Base-by-base conservation (phyloP, 2,797 vertebrate genomes). In the Picus viridis region DNA sequence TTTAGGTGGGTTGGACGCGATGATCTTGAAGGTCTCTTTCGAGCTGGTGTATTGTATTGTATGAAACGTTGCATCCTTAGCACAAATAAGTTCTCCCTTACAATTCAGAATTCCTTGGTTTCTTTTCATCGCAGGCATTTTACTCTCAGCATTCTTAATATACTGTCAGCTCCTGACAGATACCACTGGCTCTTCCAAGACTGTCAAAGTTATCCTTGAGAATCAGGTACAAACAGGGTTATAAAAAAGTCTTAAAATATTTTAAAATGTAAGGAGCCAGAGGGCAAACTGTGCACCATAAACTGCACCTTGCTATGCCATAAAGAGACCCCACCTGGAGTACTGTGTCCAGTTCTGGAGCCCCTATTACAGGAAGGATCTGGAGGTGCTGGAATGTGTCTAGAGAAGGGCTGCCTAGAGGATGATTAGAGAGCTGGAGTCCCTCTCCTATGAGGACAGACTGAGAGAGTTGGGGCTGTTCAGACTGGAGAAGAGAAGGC, bases 91-190 rank as follows among this genome's bases (percentile, higher is more conserved):
- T 69, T 68, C 63, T 59, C 26, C 61, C 45, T 86, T 85, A 45
- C 36, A 71, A 91, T 54, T 49, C 53, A 92, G 49, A 89, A 91
- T 81, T 70, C 61, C 57, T 45, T 68, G 69, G 57, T 94, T 43
- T 94, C 53, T 89, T 79, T 80, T 89, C 85, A 83, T 93, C 79
- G 81, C 59, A 82, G 63, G 54, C 53, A 84, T 86, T 88, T 94
- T 89, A 84, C 53, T 59, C 49, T 34, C 62, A 65, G 16, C 2
- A 0, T 86, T 94, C 93, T 86, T 83, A 94, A 83, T 49, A 39
- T 51, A 82, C 76, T 95, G 83, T 92, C 92, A 94, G 53, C 51
- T 90, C 51, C 83, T 91, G 83, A 93, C 89, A 88, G 71, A 83
- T 78, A 69, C 68, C 76, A 84, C 53, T 62, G 83, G 63, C 43